These are phyloP conservation scores for Melanotus villosus DNA, from an alignment of 2,888 invertebrate species.

Conservation along the genomic window DNA sequence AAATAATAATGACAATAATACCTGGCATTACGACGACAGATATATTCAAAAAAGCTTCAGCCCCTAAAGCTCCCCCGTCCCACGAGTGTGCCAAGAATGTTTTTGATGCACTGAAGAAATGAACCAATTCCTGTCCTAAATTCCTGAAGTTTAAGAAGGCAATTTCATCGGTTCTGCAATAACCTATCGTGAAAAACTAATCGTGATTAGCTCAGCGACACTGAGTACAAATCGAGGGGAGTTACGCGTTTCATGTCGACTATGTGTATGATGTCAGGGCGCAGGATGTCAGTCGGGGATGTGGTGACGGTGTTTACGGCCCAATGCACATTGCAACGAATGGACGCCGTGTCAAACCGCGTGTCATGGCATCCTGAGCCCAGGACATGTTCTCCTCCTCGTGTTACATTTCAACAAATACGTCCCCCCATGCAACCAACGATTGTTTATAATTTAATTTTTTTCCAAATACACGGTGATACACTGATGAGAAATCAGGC, in stretches of 20 bases:
- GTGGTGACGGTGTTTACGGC: conserved; percentile 60
- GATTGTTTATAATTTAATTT: background rate
- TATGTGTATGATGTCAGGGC: conserved; percentile 45
- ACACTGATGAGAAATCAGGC: too few species aligned
- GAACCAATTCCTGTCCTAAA: too few species aligned
- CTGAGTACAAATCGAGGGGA: conserved; percentile 21
- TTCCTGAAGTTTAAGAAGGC: too few species aligned
- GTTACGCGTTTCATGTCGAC: conserved; percentile 29
- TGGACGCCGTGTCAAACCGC: conserved; percentile 63
- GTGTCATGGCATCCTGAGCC: conserved; percentile 60
- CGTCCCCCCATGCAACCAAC: background rate
- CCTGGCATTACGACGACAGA: too few species aligned
- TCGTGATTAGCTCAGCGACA: background rate
- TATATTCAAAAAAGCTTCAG: too few species aligned
- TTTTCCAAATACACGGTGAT: too few species aligned
- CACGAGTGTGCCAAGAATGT: too few species aligned
- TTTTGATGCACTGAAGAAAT: too few species aligned
- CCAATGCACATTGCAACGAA: conserved; percentile 58
- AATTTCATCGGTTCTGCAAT: too few species aligned
- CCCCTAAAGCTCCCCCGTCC: too few species aligned
- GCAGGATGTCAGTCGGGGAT: conserved; percentile 59
- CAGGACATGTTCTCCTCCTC: conserved; percentile 39
- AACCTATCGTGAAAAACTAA: too few species aligned
- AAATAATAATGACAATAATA: too few species aligned
- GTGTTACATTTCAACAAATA: conserved; percentile 20